Conservation (phyloP, 2,797 vertebrate species). For the Sarcoramphus papa region DNA sequence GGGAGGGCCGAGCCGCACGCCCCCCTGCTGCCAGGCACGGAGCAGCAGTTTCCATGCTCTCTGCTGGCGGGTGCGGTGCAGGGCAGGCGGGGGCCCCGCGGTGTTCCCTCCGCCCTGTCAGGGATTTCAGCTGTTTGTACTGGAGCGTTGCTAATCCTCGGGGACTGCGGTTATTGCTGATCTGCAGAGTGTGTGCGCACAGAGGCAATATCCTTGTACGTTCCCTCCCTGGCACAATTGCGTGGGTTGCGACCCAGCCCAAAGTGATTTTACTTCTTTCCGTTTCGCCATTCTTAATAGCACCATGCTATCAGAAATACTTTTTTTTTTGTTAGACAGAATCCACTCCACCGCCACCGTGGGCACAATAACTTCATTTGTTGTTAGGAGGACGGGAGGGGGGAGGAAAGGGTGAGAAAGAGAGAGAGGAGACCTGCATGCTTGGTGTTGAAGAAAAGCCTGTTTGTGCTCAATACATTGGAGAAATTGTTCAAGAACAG, state of each 20-base stretch:
- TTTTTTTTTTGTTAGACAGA: not conserved
- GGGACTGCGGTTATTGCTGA: not conserved
- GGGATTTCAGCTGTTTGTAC: not conserved
- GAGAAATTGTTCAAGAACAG: conserved; percentile 44
- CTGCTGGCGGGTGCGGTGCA: not conserved
- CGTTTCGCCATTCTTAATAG: not conserved
- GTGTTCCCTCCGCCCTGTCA: not conserved
- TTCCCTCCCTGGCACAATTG: not conserved
- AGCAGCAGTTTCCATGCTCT: not conserved
- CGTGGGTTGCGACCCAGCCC: not conserved
- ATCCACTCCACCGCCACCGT: not conserved
- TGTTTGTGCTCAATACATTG: not conserved
- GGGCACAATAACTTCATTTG: not conserved
- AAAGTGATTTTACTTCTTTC: not conserved
- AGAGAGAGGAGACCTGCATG: not conserved
- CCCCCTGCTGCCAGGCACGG: fast-evolving
- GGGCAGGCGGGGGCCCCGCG: fast-evolving
- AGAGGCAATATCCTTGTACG: fast-evolving
- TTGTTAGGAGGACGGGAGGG: not conserved
- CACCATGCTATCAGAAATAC: not conserved
- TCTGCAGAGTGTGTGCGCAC: not conserved
- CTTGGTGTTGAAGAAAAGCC: conserved; percentile 5
- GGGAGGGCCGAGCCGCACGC: too few relatives aligned
- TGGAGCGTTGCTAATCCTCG: not conserved
- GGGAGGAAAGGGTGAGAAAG: not conserved